phyloP scores from a whole-genome alignment of 2,888 invertebrate species.

The Keiferia lycopersicella region DNA sequence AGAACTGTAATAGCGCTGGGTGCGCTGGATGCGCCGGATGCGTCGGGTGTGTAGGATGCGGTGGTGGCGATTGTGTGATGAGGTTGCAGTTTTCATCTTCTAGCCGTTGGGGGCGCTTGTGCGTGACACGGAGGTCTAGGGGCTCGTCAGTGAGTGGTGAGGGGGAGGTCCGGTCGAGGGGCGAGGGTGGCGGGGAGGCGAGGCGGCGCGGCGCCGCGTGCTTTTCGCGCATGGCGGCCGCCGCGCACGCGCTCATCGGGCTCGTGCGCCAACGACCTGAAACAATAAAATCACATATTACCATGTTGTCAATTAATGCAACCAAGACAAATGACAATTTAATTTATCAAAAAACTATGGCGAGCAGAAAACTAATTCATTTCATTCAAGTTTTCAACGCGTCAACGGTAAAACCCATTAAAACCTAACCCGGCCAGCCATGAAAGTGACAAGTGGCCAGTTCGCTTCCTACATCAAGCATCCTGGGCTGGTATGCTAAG shows the following conservation, averaged over 20 bases:
- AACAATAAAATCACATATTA: conserved; percentile 44
- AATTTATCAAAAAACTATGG: too few species aligned
- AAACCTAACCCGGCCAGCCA: conserved; percentile 1
- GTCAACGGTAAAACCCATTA: not conserved
- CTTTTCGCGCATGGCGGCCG: conserved; percentile 91
- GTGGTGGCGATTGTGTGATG: conserved; percentile 83
- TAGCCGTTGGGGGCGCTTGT: conserved; percentile 86
- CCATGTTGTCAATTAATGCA: not conserved
- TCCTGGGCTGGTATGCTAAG: conserved; percentile 56
- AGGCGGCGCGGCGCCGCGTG: conserved; percentile 95
- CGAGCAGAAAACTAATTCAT: not conserved
- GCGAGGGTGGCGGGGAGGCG: conserved; percentile 79
- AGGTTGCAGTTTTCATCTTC: conserved; percentile 95
- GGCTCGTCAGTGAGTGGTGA: conserved; percentile 86
- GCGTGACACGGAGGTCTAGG: conserved; percentile 92
- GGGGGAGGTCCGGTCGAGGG: conserved; percentile 72
- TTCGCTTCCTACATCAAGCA: conserved; percentile 45
- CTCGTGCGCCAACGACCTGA: conserved; percentile 80
- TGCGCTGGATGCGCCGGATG: conserved; percentile 83
- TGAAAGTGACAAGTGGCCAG: conserved; percentile 41
- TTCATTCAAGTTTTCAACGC: not conserved
- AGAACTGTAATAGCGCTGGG: conserved; percentile 73
- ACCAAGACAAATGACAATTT: not conserved
- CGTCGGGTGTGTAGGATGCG: conserved; percentile 73
- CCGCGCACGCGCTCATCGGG: conserved; percentile 88